A percentile compares a stretch with the other conserved stretches of the same genome.
Evolutionary conservation across 2,888 invertebrate genomes (phyloP).

Genomic region (Eumerus sabulonum): DNA sequence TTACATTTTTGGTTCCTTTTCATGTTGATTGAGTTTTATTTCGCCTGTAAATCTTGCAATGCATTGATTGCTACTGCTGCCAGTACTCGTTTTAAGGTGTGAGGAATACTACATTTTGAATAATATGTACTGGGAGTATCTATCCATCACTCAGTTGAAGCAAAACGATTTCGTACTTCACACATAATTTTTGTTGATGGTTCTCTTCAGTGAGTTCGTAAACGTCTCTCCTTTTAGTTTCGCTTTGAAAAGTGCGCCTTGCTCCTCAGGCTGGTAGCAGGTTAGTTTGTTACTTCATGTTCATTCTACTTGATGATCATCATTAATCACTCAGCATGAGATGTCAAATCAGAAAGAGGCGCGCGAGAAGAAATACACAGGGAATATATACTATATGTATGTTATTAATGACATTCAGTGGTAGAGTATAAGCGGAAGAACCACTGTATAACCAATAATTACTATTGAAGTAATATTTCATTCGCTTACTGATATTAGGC

Average conservation of each 20-base stretch:
- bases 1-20: conserved; percentile 52
- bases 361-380: conserved; percentile 61
- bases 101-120: conserved; percentile 1
- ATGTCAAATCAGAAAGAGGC: conserved; percentile 71
- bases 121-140: conserved; percentile 44
- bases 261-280: conserved; percentile 64
- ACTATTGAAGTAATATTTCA: conserved; percentile 64
- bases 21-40: conserved; percentile 22
- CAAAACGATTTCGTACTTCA: conserved; percentile 76
- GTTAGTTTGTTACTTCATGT: conserved; percentile 63
- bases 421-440: conserved; percentile 50
- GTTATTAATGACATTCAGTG: conserved; percentile 64
- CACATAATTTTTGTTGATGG: conserved; percentile 68
- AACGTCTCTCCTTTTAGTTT: conserved; percentile 61
- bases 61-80: conserved; percentile 38
- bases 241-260: conserved; percentile 69
- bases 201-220: conserved; percentile 69
- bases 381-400: conserved; percentile 60
- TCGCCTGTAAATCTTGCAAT: conserved; percentile 15
- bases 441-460: conserved; percentile 66
- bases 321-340: conserved; percentile 79
- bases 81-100: conserved; percentile 7
- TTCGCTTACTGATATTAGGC: conserved; percentile 61
- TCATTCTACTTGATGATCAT: conserved; percentile 71
- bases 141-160: conserved; percentile 71